Conservation (phyloP, 2,888 invertebrate genomes). For the Pollenia griseotomentosa region DNA sequence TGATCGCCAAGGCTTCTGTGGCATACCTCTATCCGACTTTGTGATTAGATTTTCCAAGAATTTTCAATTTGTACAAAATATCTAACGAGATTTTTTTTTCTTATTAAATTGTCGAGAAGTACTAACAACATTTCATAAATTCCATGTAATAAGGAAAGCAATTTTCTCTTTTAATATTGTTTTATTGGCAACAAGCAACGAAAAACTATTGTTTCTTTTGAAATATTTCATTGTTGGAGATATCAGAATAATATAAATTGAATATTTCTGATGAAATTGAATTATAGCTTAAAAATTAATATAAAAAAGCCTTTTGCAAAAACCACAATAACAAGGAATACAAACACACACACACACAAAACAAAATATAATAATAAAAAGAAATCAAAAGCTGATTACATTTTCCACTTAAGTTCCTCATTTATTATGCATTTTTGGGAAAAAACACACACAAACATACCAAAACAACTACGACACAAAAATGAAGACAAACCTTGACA, state of each 20-base stretch:
- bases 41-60: too few species aligned
- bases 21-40: too few species aligned
- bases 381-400: constrained; percentile 73
- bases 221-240: neutral
- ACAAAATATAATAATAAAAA: constrained; percentile 14
- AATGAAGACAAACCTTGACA: constrained; percentile 25
- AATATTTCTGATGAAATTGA: constrained; percentile 58
- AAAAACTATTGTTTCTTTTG: constrained; percentile 16
- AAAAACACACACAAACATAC: neutral
- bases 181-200: neutral
- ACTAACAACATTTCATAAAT: too few species aligned
- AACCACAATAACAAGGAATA: constrained; percentile 39
- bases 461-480: neutral
- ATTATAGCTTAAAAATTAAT: constrained; percentile 50
- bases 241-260: constrained; percentile 32
- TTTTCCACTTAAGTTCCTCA: constrained; percentile 73
- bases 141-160: neutral
- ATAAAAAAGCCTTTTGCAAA: constrained; percentile 12
- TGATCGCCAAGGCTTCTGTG: too few species aligned
- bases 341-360: neutral
- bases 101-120: too few species aligned
- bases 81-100: too few species aligned
- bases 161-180: neutral
- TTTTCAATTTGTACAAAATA: too few species aligned
- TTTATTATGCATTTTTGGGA: constrained; percentile 70